A percentile compares a stretch with the other conserved stretches of the same genome.
These are phyloP conservation scores for Hymenochirus boettgeri DNA, from an alignment of 2,113 vertebrate species.

Conservation along the genomic window DNA sequence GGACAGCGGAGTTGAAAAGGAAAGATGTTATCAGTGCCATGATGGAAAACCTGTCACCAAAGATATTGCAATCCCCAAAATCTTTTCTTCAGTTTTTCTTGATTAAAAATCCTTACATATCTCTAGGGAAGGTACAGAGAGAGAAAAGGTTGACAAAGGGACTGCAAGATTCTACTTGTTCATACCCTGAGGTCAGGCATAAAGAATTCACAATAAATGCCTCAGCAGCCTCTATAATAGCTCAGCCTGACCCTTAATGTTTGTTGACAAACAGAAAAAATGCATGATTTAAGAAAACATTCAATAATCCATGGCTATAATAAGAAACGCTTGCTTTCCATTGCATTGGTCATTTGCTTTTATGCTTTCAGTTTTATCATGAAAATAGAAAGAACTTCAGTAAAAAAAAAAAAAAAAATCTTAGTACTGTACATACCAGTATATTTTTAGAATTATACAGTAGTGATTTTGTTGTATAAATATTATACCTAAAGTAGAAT, in stretches of 20 bases:
- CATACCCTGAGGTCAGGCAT: constrained; percentile 53
- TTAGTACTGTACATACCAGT: no score
- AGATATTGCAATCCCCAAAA: constrained; percentile 41
- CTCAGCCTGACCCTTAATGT: constrained; percentile 48
- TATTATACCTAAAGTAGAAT: no score
- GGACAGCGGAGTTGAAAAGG: constrained; percentile 28
- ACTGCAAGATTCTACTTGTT: constrained; percentile 44
- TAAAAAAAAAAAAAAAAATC: no score
- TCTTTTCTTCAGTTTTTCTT: constrained; percentile 42
- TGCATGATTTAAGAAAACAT: constrained; percentile 29
- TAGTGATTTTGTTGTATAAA: no score
- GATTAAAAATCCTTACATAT: constrained; percentile 48
- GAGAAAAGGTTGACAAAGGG: constrained; percentile 47
- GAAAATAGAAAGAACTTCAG: no score
- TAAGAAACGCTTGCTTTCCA: not conserved
- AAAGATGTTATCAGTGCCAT: constrained; percentile 37
- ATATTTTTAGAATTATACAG: no score
- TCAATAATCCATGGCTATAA: constrained; percentile 1
- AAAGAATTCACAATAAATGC: constrained; percentile 55
- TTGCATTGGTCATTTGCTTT: not conserved
- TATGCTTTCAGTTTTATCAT: not conserved
- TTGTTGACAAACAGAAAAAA: constrained; percentile 46
- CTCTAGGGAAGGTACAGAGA: constrained; percentile 52
- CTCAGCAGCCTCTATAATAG: constrained; percentile 46
- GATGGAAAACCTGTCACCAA: constrained; percentile 43